Evolutionary conservation across 2,888 invertebrate genomes (phyloP), one percentile per base, ranked within the genome.

Genomic region (Lampropteryx suffumata): DNA sequence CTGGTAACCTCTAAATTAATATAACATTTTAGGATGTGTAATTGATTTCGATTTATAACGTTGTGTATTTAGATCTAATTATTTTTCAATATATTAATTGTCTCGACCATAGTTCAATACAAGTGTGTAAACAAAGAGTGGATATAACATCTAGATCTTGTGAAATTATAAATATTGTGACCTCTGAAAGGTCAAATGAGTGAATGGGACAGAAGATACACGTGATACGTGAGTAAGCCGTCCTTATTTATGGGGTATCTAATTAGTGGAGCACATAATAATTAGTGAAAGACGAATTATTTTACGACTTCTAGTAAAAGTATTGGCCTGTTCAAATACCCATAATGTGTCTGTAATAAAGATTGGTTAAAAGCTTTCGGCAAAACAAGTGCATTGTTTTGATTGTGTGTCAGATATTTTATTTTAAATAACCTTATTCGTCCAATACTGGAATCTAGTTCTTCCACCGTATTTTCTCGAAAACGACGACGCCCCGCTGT

Each of bases 171-270:
- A 48, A 39, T 49, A 37, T 33, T 33, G 11, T 55, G 56, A 61
- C 54, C 60, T 56, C 47, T 1, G 1, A 52, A 52, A 61, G 61
- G 61, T 61, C 61, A 51, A 50, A 48, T n/a, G 27, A 13, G 30
- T 36, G 40, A 48, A 32, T 13, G 35, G 13, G 48, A 54, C 29
- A 27, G 32, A 41, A 41, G 36, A 57, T 54, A 54, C 58, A 61
- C 58, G 58, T 54, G 61, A 54, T 56, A 61, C 58, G 58, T 54
- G 61, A 36, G 39, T 33, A 8, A 32, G 21, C 46, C 40, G 7
- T 33, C 48, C 34, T 54, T 54, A 51, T 50, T 50, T 56, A 43
- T 39, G 28, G 47, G 34, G 41, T 46, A 39, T 39, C 14, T 50
- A 53, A 54, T 53, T 48, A 35, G 32, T 26, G 21, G 28, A 10